Evolutionary conservation across 2,888 invertebrate genomes (phyloP).

Genomic region (Argyra leucocephala): DNA sequence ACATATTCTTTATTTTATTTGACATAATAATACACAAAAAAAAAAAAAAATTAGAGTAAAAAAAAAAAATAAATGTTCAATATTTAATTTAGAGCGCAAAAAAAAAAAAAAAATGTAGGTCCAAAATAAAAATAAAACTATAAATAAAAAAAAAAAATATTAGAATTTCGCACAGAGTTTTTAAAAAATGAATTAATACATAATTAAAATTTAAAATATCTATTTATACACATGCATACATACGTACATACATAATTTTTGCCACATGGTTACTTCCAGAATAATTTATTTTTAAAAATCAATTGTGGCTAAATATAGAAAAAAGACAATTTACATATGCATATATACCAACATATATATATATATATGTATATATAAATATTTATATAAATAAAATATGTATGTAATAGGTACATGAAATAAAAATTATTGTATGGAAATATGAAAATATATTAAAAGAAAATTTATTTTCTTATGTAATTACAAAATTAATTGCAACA

Average conservation of each 20-base stretch:
- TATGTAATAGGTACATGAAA: neutral
- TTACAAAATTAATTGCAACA: neutral
- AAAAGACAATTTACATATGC: too few species aligned
- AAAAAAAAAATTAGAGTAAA: neutral
- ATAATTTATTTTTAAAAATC: neutral
- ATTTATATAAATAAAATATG: too few species aligned
- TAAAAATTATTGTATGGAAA: neutral
- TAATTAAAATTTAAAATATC: too few species aligned
- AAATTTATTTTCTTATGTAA: neutral
- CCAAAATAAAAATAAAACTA: constrained; percentile 1
- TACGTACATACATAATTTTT: neutral
- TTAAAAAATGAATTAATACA: neutral
- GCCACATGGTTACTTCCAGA: neutral
- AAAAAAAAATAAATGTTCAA: neutral
- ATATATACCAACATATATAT: too few species aligned
- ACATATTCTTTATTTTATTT: neutral
- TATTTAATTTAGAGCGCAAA: neutral
- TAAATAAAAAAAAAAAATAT: neutral
- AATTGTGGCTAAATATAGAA: neutral
- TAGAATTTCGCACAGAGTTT: neutral
- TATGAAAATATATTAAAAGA: neutral
- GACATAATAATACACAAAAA: neutral
- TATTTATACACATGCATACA: neutral
- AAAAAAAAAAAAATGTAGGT: neutral
- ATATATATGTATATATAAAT: too few species aligned